Evolutionary conservation across 37 sponge, comb jelly and placozoan genomes (phyloP).

Genomic region (Crambe crambe): DNA sequence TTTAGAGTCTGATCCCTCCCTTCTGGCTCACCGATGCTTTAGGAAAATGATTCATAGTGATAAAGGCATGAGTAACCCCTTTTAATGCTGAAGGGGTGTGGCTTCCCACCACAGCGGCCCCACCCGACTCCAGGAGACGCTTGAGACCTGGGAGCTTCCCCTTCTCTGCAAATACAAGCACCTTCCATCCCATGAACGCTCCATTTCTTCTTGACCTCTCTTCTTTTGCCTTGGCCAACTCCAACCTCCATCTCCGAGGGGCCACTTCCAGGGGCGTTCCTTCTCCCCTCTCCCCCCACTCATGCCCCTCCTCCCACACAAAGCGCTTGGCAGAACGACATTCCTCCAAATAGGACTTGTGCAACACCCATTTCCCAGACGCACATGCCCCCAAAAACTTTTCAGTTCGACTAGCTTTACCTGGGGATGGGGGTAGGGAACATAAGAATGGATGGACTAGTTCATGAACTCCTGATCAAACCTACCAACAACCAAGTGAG

Average conservation of each 20-base stretch:
- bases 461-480: background rate
- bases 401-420: constrained; percentile 76
- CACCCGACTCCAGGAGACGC: constrained; percentile 86
- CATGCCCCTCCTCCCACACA: constrained; percentile 77
- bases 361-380: constrained; percentile 88
- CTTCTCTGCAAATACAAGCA: constrained; percentile 73
- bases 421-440: background rate
- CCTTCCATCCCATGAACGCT: constrained; percentile 90
- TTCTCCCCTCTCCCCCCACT: constrained; percentile 69
- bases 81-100: constrained; percentile 2
- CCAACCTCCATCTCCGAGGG: constrained; percentile 70
- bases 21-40: constrained; percentile 12
- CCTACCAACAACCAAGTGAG: constrained; percentile 78
- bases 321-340: constrained; percentile 59
- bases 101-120: constrained; percentile 50
- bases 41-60: constrained; percentile 24
- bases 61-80: constrained; percentile 58
- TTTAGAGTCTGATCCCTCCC: no score
- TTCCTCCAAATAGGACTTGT: constrained; percentile 79
- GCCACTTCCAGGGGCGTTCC: constrained; percentile 54
- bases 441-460: background rate
- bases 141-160: constrained; percentile 63
- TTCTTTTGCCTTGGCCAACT: constrained; percentile 17
- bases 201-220: constrained; percentile 15
- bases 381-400: constrained; percentile 89